Base-by-base conservation (phyloP, 2,888 invertebrate species). In the Syritta pipiens region DNA sequence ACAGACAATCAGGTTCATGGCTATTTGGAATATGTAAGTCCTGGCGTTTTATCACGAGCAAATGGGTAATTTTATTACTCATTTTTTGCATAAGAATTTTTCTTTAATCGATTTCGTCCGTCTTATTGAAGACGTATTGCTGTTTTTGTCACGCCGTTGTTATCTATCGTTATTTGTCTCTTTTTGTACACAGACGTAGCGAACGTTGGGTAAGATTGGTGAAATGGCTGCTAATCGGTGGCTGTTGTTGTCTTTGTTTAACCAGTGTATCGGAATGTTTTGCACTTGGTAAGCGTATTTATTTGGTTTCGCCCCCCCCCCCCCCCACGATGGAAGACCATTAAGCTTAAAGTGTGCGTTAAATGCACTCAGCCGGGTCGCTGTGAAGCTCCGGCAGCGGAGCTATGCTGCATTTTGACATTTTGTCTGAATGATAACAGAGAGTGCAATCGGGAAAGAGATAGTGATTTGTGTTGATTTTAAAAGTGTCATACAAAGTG, bases 61-160 rank as follows among this genome's bases (percentile, higher is more conserved):
- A 60, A 26, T 67, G 48, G n/a, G 53, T 67, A 62, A 79, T 72
- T 57, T 63, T 71, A 74, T 72, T 79, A 79, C 74, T 79, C 74
- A 68, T 28, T 55, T 42, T 79, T 76, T 79, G 79, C 79, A 74
- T 74, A 79, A 74, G 79, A 77, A 77, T 77, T 67, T n/a, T 79
- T 62, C 32, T 48, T 57, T 62, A 72, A 79, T 79, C 79, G 79
- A 79, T 79, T 79, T 72, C 49, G 55, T 79, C 32, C 62, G 67
- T 55, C 30, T 42, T 35, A 35, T 42, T 22, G 22, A 20, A 19
- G 4, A 10, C 10, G 40, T 67, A 67, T 22, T 46, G 59, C 62
- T 79, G 67, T 62, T 42, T 72, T 79, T 79, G 60, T 79, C 53
- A 28, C 49, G 28, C 51, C 22, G 28, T 26, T 9, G 12, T 48